Evolutionary conservation across 2,113 vertebrate genomes (phyloP), one percentile per base, ranked within the genome.

Genomic region (Sardina pilchardus): DNA sequence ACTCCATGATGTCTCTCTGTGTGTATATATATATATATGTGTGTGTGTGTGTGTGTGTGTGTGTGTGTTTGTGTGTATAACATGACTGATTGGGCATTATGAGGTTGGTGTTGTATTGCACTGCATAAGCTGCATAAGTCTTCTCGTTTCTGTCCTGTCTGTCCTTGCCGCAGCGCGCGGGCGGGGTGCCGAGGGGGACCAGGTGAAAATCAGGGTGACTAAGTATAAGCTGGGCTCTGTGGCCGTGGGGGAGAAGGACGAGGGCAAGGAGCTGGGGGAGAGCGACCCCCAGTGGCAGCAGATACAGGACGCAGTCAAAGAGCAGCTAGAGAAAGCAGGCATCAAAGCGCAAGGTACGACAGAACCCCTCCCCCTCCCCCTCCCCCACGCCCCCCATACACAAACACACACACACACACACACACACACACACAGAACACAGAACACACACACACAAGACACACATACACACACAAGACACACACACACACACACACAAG

Each of bases 301-400:
- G 92, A 96, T 98, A 92, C 96, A 98, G 95, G 97, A 96, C 91
- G 96, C 97, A 94, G 96, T 98, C 92, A 97, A 96, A 93, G 97
- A 97, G 78, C 95, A 98, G 96, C 95, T 98, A 96, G 97, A 97
- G 94, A 97, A 96, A 94, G 97, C 97, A 92, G 98, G 97, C 92
- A 96, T 98, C 95, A 96, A 97, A 88, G 97, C 97, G 1, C 96
- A 97, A 98, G 97, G 97, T 97, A 96, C 91, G 91, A 94, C 89
- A 87, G 88, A 89, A 90, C 85, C 78, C 88, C 87, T 82, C 86
- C 87, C 83, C 85, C 87, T 1, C 47, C 1, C n/a, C 30, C 63
- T 34, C 63, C 12, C 53, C 2, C 19, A 56, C 53, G 19, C 53
- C 12, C 53, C 12, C 53, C 2, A 75, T 30, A 75, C 67, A 67